phyloP scores from a whole-genome alignment of 2,888 invertebrate species.

The Volucella inanis region DNA sequence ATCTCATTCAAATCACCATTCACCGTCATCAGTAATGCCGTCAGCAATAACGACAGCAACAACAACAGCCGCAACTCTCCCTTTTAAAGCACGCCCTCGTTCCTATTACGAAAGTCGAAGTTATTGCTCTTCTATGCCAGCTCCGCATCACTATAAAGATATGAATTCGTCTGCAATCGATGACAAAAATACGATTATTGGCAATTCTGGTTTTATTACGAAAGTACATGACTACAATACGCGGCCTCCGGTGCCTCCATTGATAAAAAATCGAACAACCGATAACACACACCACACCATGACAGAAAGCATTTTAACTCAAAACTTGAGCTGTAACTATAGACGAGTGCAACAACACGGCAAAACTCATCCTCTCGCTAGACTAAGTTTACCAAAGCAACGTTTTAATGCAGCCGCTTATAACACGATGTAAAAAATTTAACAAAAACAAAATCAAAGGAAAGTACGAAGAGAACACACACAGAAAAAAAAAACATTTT shows the following conservation, averaged over 20 bases:
- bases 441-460: constrained; percentile 2
- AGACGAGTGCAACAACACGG: constrained; percentile 94
- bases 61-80: constrained; percentile 64
- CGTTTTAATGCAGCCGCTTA: constrained; percentile 91
- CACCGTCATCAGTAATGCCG: constrained; percentile 82
- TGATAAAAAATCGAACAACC: constrained; percentile 72
- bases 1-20: constrained; percentile 81
- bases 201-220: constrained; percentile 67
- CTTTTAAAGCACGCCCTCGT: constrained; percentile 80
- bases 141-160: constrained; percentile 57
- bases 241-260: constrained; percentile 83
- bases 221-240: constrained; percentile 80
- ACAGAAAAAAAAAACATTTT: neutral
- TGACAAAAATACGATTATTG: constrained; percentile 28
- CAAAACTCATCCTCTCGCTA: constrained; percentile 95
- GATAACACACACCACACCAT: constrained; percentile 74
- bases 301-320: constrained; percentile 77
- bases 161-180: constrained; percentile 29
- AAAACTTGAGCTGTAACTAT: constrained; percentile 80
- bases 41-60: constrained; percentile 75
- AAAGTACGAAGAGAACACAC: no score
- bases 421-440: constrained; percentile 90
- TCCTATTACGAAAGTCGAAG: constrained; percentile 81
- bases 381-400: constrained; percentile 90
- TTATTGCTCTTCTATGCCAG: constrained; percentile 75